Evolutionary conservation across 2,888 invertebrate species (phyloP).

Genomic region (Aphidius colemani): DNA sequence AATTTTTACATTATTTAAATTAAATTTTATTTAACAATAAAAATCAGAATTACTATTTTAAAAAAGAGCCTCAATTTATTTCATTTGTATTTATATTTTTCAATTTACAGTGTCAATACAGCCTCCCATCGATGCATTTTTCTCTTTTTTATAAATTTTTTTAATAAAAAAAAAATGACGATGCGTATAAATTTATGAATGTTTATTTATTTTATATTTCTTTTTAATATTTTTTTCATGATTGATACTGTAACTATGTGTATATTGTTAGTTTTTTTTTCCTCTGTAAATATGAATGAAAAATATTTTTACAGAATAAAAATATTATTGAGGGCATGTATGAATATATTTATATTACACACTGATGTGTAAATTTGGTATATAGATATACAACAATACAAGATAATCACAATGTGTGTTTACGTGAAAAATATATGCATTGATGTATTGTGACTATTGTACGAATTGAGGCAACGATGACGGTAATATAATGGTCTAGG

Average conservation of each 20-base stretch:
- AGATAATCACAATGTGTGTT: too few species aligned
- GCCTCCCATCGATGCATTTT: too few species aligned
- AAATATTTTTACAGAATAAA: not conserved
- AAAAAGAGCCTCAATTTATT: too few species aligned
- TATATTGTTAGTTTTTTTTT: not conserved
- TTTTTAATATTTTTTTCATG: not conserved
- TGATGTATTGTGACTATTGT: conserved; percentile 20
- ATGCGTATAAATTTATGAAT: too few species aligned
- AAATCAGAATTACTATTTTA: not conserved
- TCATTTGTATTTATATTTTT: too few species aligned
- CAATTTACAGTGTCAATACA: too few species aligned
- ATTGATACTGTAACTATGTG: too few species aligned
- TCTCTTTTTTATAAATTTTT: too few species aligned
- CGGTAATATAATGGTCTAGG: conserved; percentile 29
- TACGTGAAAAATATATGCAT: not conserved
- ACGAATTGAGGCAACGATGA: conserved; percentile 33
- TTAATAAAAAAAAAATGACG: too few species aligned
- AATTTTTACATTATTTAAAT: too few species aligned
- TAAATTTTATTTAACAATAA: too few species aligned
- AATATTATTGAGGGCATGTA: not conserved
- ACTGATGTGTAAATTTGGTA: not conserved
- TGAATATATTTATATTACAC: not conserved
- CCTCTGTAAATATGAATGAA: not conserved
- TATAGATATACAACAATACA: not conserved
- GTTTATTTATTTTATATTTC: not conserved